Base-by-base conservation (phyloP, 35 echinoderm and acorn worm species). In the Heliocidaris erythrogramma region DNA sequence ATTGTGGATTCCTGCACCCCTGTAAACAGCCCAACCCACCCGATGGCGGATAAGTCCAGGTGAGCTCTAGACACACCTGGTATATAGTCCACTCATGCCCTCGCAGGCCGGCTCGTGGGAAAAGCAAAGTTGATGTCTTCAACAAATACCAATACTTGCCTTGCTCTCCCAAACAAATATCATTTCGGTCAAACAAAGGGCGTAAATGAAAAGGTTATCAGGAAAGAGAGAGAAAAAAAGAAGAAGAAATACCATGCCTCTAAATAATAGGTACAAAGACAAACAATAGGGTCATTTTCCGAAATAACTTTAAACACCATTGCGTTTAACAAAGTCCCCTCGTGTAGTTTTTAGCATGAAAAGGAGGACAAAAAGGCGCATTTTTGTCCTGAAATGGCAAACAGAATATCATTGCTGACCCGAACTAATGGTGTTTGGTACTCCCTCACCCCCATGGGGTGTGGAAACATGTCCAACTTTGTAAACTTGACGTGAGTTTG, bases 151-250 rank as follows among this genome's bases (percentile, higher is more conserved):
- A 78, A 78, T 78, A 78, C 65, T 78, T 78, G 65, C 65, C 27
- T 78, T 78, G n/a, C 65, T 78, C 65, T 78, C 65, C 65, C 65
- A 78, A 24, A 78, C 65, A 78, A 78, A 78, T 78, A 78, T 78
- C 17, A 78, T 78, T 78, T n/a, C 65, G 65, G 65, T 78, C 65
- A 78, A 78, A 78, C 65, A 78, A 78, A 78, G 65, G 65, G 21
- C 65, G 65, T n/a, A 78, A n/a, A 78, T 78, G 65, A 78, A 78
- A 78, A 78, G 65, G 65, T n/a, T 78, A 78, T 78, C 65, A 78
- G 21, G 27, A 78, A 78, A 78, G 27, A 78, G 65, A 78, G n/a
- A 42, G 3, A 42, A 42, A 42, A 24, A n/a, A n/a, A n/a, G n/a
- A n/a, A n/a, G 1, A 24, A 78, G 27, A 78, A 78, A 78, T 78